Base-by-base conservation (phyloP, 2,888 invertebrate genomes). In the Tetrapedia diversipes region DNA sequence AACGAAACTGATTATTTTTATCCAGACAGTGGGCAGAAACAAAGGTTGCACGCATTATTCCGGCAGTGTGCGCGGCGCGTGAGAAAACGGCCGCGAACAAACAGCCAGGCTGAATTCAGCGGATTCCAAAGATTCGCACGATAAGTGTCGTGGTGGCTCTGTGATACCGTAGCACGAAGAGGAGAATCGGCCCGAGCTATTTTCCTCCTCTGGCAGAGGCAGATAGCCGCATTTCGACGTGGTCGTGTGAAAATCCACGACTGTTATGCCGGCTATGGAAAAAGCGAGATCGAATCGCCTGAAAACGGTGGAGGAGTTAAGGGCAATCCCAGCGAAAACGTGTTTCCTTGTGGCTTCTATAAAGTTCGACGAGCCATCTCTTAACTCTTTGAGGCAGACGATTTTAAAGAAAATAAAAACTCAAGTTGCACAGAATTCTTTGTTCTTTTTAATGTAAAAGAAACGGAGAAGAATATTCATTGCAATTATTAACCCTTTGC, bases 51-150 rank as follows among this genome's bases (percentile, higher is more conserved):
- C 11, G 27, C 39, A 10, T 16, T 41, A 60, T 68, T 73, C 43
- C 37, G 68, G 34, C 39, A 56, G 54, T 64, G 39, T 57, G 43
- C 53, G 39, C 43, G 57, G 47, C 32, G 77, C 78, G 78, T 78
- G 78, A 77, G 78, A 78, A 78, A 78, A 43, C 61, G 29, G 57
- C 60, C 29, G 59, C 57, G 37, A 45, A 24, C 51, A n/a, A 57
- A 51, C 56, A 24, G 43, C 43, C 71, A 41, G 53, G 68, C 53
- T 60, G 71, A 53, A 71, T 71, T 51, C 71, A 77, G 65, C 65
- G 73, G 49, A 77, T 77, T 69, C 77, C 77, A 72, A 71, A 77
- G 79, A 79, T 79, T 73, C 77, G 73, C 79, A 56, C 77, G 79
- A 72, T 79, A 69, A 66, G 43, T 56, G 79, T 72, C 67, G 73